Evolutionary conservation across 2,113 vertebrate genomes (phyloP), one percentile per base, ranked within the genome.

Genomic region (Rissa tridactyla): DNA sequence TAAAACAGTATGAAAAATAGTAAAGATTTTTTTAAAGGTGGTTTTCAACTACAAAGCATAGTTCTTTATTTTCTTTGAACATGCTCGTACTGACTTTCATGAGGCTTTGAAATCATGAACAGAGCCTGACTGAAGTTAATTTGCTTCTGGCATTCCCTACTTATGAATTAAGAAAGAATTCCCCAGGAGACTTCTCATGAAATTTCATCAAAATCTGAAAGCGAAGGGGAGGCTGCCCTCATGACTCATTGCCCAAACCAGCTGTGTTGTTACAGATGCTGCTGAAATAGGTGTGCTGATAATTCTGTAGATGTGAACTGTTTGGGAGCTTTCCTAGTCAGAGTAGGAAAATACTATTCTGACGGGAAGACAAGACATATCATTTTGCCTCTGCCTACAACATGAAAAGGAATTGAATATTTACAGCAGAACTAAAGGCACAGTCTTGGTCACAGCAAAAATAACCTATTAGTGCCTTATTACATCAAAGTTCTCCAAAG

Each of bases 1-100:
- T 52, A 11, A 72, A 86, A 61, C 6, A 66, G 5, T 15, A 27
- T 18, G 11, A 49, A 65, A 51, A 1, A 1, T 0, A 40, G 1
- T n/a, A 61, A 36, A 57, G 2, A 19, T 38, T 71, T 76, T 65
- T 55, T 44, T 30, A 13, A 86, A 70, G 25, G 10, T 44, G 7
- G 3, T 69, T 21, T 89, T 84, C 30, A 92, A 6, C 61, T 87
- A 23, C 12, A 54, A 30, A 78, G 12, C 3, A 12, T 11, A 10
- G 46, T 49, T 25, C 15, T 34, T 87, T 60, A 10, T 57, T 81
- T 61, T 32, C 21, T 62, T 70, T 84, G n/a, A 47, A 23, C 30
- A 68, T 62, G 62, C 1, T 68, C 42, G 5, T 73, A 10, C 18
- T 64, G 15, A 62, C 20, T 77, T 82, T 36, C 14, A 40, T 25